A percentile compares a stretch with the other conserved stretches of the same genome.
Evolutionary conservation across 1,140 invertebrate species (phyloP).

Genomic region (Aphis craccivora): DNA sequence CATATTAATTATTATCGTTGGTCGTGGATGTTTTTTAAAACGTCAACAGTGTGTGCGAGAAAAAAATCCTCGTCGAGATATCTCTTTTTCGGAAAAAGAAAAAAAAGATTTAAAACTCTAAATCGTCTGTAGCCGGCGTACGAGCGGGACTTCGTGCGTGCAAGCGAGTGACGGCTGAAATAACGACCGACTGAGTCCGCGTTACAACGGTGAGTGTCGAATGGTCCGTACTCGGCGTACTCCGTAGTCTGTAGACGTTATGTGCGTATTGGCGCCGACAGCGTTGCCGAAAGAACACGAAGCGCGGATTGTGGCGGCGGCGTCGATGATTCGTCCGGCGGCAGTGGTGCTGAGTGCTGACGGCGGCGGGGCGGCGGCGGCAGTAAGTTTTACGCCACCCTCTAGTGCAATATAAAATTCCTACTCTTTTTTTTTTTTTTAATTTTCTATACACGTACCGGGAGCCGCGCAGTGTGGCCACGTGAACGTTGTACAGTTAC

Average conservation of each 20-base stretch:
- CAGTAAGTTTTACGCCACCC: not conserved
- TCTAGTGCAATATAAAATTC: not conserved
- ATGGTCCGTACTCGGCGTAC: no score
- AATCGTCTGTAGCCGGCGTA: not conserved
- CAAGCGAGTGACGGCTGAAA: not conserved
- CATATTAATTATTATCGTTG: not conserved
- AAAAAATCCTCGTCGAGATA: not conserved
- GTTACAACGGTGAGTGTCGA: not conserved
- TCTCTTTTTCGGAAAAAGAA: not conserved
- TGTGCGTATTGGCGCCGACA: slow-evolving; percentile 24
- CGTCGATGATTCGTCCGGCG: not conserved
- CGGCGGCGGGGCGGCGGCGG: not conserved
- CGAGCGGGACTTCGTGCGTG: not conserved
- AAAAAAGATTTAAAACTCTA: not conserved
- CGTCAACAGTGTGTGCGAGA: not conserved
- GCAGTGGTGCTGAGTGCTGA: not conserved
- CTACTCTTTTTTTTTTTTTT: not conserved
- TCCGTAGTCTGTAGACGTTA: not conserved
- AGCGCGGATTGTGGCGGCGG: slow-evolving; percentile 13
- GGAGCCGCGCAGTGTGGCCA: slow-evolving; percentile 27
- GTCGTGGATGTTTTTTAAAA: not conserved
- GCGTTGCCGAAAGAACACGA: slow-evolving; percentile 45
- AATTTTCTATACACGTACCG: not conserved
- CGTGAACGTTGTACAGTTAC: not conserved
- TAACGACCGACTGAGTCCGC: not conserved